phyloP scores from a whole-genome alignment of 2,888 invertebrate species.

The Polyommatus iphigenia region DNA sequence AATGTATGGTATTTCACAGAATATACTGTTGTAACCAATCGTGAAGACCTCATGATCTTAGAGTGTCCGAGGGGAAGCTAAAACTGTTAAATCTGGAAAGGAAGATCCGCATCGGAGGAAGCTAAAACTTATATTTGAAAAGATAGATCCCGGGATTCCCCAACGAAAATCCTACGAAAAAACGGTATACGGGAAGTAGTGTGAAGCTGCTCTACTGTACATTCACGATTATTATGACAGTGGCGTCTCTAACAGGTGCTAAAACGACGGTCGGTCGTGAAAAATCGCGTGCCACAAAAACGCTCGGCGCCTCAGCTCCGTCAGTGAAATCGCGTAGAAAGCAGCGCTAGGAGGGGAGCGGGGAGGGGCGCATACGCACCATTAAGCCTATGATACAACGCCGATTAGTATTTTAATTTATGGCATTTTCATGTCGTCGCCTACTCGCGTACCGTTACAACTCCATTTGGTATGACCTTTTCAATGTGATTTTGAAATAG shows the following conservation, averaged over 20 bases:
- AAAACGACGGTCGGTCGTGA: constrained; percentile 60
- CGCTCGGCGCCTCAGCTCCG: constrained; percentile 51
- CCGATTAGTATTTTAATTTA: constrained; percentile 28
- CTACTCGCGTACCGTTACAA: constrained; percentile 4
- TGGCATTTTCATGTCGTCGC: constrained; percentile 19
- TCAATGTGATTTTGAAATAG: neutral
- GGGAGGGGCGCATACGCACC: constrained; percentile 60
- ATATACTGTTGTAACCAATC: too few species aligned
- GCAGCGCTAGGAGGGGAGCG: constrained; percentile 75
- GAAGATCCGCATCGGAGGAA: too few species aligned
- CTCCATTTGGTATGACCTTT: neutral
- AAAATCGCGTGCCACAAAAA: constrained; percentile 63
- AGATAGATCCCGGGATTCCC: too few species aligned
- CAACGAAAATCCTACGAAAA: too few species aligned
- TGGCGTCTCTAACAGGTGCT: constrained; percentile 48
- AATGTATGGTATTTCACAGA: too few species aligned
- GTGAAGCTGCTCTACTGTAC: neutral
- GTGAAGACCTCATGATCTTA: too few species aligned
- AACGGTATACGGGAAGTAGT: neutral
- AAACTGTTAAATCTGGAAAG: too few species aligned
- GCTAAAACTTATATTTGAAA: too few species aligned
- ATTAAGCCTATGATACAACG: constrained; percentile 51
- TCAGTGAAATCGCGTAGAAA: constrained; percentile 79
- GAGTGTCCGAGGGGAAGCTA: too few species aligned
- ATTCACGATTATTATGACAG: neutral